Percentiles rank a stretch among this genome's conserved stretches.
Conservation (phyloP, 2,113 vertebrate species). For the Heptranchias perlo region DNA sequence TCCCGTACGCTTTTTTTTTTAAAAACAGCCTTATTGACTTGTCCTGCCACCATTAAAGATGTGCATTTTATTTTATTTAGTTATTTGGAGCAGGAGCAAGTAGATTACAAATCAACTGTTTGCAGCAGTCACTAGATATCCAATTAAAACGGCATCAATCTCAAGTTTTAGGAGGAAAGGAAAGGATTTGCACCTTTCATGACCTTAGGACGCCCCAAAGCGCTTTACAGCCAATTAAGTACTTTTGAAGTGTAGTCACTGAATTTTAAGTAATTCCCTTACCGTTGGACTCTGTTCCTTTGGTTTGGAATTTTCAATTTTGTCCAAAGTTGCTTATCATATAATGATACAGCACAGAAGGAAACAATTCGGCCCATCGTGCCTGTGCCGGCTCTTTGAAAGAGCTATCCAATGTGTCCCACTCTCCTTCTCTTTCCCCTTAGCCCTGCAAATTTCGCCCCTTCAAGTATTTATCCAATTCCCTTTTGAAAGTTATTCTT, state of each 20-base stretch:
- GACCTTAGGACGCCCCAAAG: background rate
- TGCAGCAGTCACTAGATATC: background rate
- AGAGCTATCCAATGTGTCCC: no score
- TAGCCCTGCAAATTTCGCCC: no score
- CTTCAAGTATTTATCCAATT: no score
- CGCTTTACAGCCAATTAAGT: background rate
- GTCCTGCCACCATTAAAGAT: background rate
- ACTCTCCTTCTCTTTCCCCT: no score
- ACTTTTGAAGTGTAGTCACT: background rate
- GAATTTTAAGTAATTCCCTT: background rate
- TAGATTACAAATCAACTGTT: background rate
- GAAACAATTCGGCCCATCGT: no score
- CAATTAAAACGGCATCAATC: background rate
- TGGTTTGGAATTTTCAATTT: background rate
- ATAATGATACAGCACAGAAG: no score
- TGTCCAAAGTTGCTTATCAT: background rate
- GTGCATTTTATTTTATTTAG: background rate
- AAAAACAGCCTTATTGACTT: no score
- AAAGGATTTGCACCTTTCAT: background rate
- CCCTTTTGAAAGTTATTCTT: no score
- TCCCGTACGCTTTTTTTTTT: background rate
- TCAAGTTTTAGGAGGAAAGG: background rate
- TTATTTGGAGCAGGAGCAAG: background rate
- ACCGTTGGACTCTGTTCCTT: background rate
- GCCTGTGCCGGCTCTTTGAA: no score